Evolutionary conservation across 2,888 invertebrate species (phyloP).

Genomic region (Cenopis cana): DNA sequence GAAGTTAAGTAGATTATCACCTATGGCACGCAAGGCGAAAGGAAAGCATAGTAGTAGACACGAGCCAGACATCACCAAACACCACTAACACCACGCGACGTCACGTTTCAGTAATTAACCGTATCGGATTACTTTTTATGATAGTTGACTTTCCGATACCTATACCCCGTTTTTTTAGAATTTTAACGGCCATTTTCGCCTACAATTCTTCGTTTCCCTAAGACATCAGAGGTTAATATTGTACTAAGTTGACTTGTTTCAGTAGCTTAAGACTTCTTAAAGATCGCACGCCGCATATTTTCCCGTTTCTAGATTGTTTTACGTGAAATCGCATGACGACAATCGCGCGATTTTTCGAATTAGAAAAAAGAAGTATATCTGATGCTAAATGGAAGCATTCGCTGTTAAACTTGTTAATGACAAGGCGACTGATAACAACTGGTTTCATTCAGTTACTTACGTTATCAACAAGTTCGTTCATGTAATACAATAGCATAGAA

Average conservation of each 20-base stretch:
- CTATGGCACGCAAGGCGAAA: slow-evolving; percentile 29
- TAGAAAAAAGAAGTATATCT: neutral
- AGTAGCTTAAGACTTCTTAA: too few species aligned
- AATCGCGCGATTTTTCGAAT: too few species aligned
- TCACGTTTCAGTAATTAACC: slow-evolving; percentile 52
- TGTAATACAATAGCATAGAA: too few species aligned
- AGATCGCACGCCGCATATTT: too few species aligned
- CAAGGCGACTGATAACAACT: slow-evolving; percentile 17
- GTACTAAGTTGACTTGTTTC: too few species aligned
- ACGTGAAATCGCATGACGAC: too few species aligned
- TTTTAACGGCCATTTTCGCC: too few species aligned
- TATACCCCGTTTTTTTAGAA: neutral
- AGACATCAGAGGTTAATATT: too few species aligned
- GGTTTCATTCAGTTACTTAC: slow-evolving; percentile 11
- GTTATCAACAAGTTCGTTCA: slow-evolving; percentile 6
- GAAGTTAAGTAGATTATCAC: slow-evolving; percentile 15
- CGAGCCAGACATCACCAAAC: slow-evolving; percentile 54
- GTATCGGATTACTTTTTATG: slow-evolving; percentile 23
- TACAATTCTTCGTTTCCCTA: too few species aligned
- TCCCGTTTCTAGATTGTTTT: too few species aligned
- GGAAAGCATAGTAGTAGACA: slow-evolving; percentile 51
- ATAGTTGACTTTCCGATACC: slow-evolving; percentile 16
- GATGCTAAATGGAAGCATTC: slow-evolving; percentile 4
- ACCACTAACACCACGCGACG: slow-evolving; percentile 48
- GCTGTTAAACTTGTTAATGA: neutral